Evolutionary conservation across 2,113 vertebrate genomes (phyloP).

Genomic region (Tricholaema leucomelas): DNA sequence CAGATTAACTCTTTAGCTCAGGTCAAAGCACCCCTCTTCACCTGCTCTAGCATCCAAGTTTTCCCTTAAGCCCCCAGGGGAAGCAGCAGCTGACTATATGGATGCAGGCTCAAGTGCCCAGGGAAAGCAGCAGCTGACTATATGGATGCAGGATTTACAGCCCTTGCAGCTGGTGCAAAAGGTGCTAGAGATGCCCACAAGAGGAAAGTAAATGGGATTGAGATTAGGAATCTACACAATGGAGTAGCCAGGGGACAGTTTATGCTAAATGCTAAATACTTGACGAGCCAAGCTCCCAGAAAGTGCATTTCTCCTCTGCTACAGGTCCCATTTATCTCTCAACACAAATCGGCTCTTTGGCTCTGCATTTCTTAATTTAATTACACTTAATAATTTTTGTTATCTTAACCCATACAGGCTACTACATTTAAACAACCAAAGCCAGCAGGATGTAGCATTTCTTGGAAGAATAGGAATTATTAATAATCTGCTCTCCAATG

Average conservation of each 20-base stretch:
- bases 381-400: neutral
- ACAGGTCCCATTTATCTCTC: neutral
- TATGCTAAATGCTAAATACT: neutral
- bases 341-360: neutral
- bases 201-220: conserved; percentile 16
- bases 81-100: neutral
- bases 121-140: conserved; percentile 1
- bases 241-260: neutral
- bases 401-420: neutral
- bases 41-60: neutral
- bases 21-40: neutral
- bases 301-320: neutral
- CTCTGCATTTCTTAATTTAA: neutral
- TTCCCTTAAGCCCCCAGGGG: neutral
- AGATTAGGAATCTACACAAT: neutral
- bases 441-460: neutral
- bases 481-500: neutral
- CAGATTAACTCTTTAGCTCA: conserved; percentile 42
- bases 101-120: neutral
- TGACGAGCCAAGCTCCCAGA: neutral
- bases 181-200: neutral
- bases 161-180: neutral
- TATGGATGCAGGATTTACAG: neutral
- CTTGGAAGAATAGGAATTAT: neutral
- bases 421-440: neutral